Evolutionary conservation across 2,888 invertebrate species (phyloP), one percentile per base, ranked within the genome.

Genomic region (Cryptocheilus praepositus): DNA sequence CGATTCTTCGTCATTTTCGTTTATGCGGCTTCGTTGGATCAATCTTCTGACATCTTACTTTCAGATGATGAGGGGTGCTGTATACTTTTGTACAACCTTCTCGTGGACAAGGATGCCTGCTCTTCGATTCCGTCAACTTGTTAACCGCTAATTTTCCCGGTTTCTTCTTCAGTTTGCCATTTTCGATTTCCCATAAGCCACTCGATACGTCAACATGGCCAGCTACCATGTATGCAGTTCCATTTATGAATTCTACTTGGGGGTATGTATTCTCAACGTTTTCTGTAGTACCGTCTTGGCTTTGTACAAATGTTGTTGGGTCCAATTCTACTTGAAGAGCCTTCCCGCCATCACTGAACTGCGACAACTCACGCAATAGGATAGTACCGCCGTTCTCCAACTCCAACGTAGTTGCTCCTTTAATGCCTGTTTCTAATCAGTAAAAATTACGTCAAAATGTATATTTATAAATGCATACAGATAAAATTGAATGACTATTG

Each of bases 31-130:
- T 11, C 11, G 4, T 7, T 36, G 1, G 7, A 1, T 36, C 7
- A 36, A 36, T 36, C 8, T 4, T 16, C 19, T 4, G 36, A 11
- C 3, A 1, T n/a, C 71, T 80, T 82, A 91, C 91, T 81, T 90
- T 89, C 59, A 91, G 86, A 84, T 91, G 91, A 82, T 91, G 89
- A 1, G 89, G 85, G 2, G 90, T 90, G 8, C 89, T 89, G 72
- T 90, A 91, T 46, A 88, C 85, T 82, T 91, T 91, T 0, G 87
- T 85, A 78, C 91, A 91, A 43, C 90, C 90, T 63, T 89, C 88
- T 73, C 89, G 87, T 8, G 87, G 85, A 71, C 91, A 91, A 44
- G 86, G 85, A 83, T 89, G 82, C 22, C 77, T 82, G 52, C 76
- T 68, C 65, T 82, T 84, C 3, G 78, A 57, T 8, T 81, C 74